phyloP scores from a whole-genome alignment of 2,888 invertebrate genomes.

The Aquatica leii region DNA sequence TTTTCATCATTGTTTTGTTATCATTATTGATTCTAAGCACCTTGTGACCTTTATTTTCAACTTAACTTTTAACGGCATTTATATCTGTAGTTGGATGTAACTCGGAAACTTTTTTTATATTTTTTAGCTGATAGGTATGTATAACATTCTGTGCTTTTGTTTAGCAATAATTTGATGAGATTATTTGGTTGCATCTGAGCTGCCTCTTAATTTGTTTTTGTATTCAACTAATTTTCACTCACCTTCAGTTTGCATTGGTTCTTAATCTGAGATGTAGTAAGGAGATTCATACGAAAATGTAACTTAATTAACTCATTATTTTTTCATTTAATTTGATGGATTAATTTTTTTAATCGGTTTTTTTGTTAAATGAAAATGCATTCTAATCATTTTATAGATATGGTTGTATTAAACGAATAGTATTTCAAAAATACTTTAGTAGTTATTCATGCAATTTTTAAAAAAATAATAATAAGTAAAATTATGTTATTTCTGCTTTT shows the following conservation, averaged over 20 bases:
- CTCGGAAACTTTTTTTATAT: constrained; percentile 16
- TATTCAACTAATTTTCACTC: constrained; percentile 10
- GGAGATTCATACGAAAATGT: constrained; percentile 1
- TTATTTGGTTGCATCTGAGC: not conserved
- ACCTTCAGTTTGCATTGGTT: too few relatives aligned
- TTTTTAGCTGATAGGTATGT: not conserved
- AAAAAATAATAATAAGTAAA: too few relatives aligned
- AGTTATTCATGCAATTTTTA: too few relatives aligned
- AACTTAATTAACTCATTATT: not conserved
- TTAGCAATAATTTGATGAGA: not conserved
- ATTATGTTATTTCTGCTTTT: too few relatives aligned
- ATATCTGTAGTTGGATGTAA: not conserved
- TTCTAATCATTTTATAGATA: too few relatives aligned
- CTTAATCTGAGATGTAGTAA: too few relatives aligned
- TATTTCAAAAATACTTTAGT: too few relatives aligned
- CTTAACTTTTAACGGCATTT: not conserved
- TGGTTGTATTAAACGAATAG: too few relatives aligned
- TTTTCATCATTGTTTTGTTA: not conserved
- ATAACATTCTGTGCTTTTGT: not conserved
- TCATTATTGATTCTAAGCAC: not conserved
- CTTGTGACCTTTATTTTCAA: not conserved
- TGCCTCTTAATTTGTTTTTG: not conserved
- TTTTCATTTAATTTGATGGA: too few relatives aligned
- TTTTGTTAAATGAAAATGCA: too few relatives aligned
- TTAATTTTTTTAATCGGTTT: too few relatives aligned